Percentiles rank a stretch among this genome's conserved stretches.
phyloP scores from a whole-genome alignment of 2,113 vertebrate species.

The Pteropus alecto region DNA sequence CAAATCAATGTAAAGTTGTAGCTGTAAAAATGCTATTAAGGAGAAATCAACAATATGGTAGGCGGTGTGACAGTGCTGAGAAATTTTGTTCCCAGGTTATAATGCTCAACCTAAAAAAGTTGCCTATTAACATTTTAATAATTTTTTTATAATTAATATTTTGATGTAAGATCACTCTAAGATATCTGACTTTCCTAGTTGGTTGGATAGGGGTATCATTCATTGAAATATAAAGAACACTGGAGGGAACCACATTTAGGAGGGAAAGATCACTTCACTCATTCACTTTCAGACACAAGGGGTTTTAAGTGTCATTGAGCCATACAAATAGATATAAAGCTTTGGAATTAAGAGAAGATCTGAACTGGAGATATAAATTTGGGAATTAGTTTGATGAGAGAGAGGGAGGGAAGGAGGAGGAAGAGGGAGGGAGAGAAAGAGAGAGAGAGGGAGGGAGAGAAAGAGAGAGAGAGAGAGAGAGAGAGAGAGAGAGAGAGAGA shows the following conservation, averaged over 20 bases:
- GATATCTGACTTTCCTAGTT: not conserved
- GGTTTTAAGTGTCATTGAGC: not conserved
- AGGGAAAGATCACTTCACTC: not conserved
- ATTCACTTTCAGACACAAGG: not conserved
- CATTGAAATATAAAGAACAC: not conserved
- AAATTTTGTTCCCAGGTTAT: not conserved
- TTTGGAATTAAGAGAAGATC: not conserved
- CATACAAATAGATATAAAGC: not conserved
- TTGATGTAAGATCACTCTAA: not conserved
- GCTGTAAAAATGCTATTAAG: not conserved
- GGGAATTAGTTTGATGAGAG: no score
- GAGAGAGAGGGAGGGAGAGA: no score
- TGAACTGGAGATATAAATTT: not conserved
- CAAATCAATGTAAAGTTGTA: not conserved
- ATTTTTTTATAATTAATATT: slow-evolving; percentile 5
- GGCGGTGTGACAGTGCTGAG: not conserved
- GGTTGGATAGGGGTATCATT: not conserved
- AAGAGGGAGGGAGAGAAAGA: no score
- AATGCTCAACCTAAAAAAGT: slow-evolving; percentile 6
- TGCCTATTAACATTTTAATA: slow-evolving; percentile 10
- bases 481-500: no score
- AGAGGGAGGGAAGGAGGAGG: no score
- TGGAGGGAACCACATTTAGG: not conserved
- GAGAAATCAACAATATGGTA: not conserved
- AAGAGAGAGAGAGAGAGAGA: no score